Conservation (phyloP, 2,113 vertebrate species). For the Microtus ochrogaster region DNA sequence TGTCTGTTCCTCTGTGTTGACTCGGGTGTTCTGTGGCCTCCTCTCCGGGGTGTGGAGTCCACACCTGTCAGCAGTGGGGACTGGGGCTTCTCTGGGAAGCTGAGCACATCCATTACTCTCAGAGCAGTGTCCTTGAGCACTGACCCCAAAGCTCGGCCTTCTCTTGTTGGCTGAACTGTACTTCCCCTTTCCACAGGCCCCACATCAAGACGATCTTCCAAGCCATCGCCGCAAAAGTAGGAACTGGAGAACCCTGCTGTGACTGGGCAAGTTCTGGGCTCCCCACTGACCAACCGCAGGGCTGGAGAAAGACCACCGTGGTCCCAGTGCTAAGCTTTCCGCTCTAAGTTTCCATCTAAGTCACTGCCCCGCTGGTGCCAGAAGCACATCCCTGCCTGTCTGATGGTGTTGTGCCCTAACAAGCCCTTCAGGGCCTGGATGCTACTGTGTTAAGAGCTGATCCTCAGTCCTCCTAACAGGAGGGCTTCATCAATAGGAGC, state of each 20-base stretch:
- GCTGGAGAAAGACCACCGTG: background rate
- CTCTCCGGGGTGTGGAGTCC: background rate
- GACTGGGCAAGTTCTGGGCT: slow-evolving; percentile 93
- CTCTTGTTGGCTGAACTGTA: slow-evolving; percentile 27
- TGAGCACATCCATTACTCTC: rapidly evolving
- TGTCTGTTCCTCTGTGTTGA: background rate
- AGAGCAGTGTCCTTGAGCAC: background rate
- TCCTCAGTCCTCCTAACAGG: background rate
- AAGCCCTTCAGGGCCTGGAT: background rate
- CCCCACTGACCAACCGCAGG: background rate
- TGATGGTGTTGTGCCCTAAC: no score
- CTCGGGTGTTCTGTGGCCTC: background rate
- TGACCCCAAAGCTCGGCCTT: background rate
- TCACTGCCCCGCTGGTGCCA: background rate
- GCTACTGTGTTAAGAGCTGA: background rate
- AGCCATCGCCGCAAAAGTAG: slow-evolving; percentile 96
- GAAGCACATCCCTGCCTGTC: background rate
- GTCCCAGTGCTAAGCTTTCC: background rate
- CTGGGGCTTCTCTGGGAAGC: rapidly evolving
- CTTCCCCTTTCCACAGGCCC: slow-evolving; percentile 88
- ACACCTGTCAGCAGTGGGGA: background rate
- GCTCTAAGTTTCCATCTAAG: background rate
- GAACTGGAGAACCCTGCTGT: slow-evolving; percentile 96
- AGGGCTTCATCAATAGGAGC: background rate
- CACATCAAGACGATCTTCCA: slow-evolving; percentile 98